These are phyloP conservation scores for Parascotia fuliginaria DNA, from an alignment of 2,888 invertebrate genomes.

Conservation along the genomic window DNA sequence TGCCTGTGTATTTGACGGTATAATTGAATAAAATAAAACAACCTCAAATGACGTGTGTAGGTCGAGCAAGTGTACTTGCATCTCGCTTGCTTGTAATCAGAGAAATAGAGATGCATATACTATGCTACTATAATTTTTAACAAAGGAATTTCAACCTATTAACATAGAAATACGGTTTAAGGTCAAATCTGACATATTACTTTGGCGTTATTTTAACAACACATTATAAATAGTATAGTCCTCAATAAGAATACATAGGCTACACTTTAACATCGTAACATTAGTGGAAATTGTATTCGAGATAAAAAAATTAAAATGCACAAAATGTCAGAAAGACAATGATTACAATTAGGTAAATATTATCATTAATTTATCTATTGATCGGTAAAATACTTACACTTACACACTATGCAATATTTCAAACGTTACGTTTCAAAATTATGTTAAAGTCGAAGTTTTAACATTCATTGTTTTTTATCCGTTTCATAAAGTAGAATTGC, in stretches of 20 bases:
- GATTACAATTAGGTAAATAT: slow-evolving; percentile 28
- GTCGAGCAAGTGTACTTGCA: no score
- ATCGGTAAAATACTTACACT: slow-evolving; percentile 43
- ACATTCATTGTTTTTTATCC: slow-evolving; percentile 55
- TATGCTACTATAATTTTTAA: no score
- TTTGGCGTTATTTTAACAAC: no score
- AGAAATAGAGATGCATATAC: no score
- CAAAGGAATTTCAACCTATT: no score
- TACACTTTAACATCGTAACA: slow-evolving; percentile 26
- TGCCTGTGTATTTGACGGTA: no score
- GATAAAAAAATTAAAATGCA: slow-evolving; percentile 41
- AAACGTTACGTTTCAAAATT: slow-evolving; percentile 44
- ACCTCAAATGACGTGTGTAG: no score
- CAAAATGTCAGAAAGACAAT: slow-evolving; percentile 12
- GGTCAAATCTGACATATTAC: no score
- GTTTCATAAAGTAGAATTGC: slow-evolving; percentile 7
- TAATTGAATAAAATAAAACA: no score
- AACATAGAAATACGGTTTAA: no score
- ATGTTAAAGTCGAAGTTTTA: slow-evolving; percentile 59
- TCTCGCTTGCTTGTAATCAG: no score
- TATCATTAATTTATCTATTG: slow-evolving; percentile 26
- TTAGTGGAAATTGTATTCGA: slow-evolving; percentile 56
- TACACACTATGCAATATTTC: slow-evolving; percentile 59
- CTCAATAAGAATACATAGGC: slow-evolving; percentile 3
- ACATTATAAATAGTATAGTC: neutral